A percentile compares a stretch with the other conserved stretches of the same genome.
Evolutionary conservation across 1,140 invertebrate genomes (phyloP).

Genomic region (Drosophila pruinosa): DNA sequence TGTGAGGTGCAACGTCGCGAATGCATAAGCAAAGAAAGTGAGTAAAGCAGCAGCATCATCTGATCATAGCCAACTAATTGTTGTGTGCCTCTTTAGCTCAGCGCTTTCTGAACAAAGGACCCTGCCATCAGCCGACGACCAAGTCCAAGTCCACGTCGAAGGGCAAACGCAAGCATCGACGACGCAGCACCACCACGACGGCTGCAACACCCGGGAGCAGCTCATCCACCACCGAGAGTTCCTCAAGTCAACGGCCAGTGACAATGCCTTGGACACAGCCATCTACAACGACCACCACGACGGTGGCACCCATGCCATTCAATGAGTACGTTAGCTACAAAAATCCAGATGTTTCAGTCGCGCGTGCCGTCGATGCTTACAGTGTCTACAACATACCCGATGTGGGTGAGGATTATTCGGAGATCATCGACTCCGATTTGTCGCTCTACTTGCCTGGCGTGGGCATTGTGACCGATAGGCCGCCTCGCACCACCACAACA

Average conservation of each 20-base stretch:
- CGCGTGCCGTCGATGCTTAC: conserved; percentile 46
- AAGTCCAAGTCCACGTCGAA: conserved; percentile 1
- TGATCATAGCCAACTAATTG: too few relatives aligned
- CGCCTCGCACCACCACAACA: conserved; percentile 23
- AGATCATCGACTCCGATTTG: conserved; percentile 51
- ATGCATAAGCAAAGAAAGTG: conserved; percentile 49
- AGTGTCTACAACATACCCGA: conserved; percentile 63
- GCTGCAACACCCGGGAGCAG: background rate
- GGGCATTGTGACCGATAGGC: conserved; percentile 50
- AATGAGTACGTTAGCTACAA: background rate
- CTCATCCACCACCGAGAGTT: background rate
- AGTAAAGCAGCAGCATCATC: background rate
- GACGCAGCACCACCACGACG: background rate
- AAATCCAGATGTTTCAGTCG: conserved; percentile 48
- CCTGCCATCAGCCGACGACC: conserved; percentile 10
- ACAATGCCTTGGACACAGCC: background rate
- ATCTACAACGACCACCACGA: conserved; percentile 24
- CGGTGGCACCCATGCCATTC: conserved; percentile 43
- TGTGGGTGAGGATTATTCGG: conserved; percentile 54
- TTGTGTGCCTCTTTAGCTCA: conserved; percentile 6
- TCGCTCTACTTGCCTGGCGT: conserved; percentile 57
- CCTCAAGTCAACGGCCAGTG: background rate
- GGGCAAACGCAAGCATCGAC: conserved; percentile 13
- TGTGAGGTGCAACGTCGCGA: conserved; percentile 50
- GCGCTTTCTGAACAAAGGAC: conserved; percentile 38